Base-by-base conservation (phyloP, 2,113 vertebrate genomes). In the Phaethon lepturus region DNA sequence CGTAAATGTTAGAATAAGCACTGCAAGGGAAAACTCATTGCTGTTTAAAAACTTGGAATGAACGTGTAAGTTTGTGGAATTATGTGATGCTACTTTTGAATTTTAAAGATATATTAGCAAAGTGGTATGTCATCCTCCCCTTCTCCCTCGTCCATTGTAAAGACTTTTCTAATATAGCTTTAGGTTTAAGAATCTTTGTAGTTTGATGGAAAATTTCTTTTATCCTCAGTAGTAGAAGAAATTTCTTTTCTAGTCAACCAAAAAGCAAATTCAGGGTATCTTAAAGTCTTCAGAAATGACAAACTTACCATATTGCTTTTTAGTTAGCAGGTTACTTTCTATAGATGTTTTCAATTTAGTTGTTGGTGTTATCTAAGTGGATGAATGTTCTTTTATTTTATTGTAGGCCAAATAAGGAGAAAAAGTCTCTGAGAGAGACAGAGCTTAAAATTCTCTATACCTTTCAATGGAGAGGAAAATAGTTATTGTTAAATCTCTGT, bases 141-240 rank as follows among this genome's bases (percentile, higher is more conserved):
- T 1, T 9, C 4, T 5, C 18, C 49, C 9, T 1, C 2, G 10
- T 11, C 9, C 25, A 6, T 19, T 59, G 19, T 31, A 24, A 52
- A 75, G 47, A 26, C 24, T 22, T 4, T 63, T 86, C 52, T 85
- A 33, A 52, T 58, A 42, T 0, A 82, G 52, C 17, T 50, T 87
- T 49, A 42, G 11, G 16, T 82, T 83, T 71, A 67, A 72, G 28
- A 66, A 24, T 49, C 10, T 63, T 38, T 40, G 7, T 81, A 60
- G 28, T 55, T 86, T 84, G n/a, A 35, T 66, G 8, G n/a, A 44
- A 71, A 75, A 44, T 8, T n/a, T 45, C 8, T 63, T 86, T 71
- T 67, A 24, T 38, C 59, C 38, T 68, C 44, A 67, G 25, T 47
- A 72, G 22, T 4, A 26, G 53, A 69, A 71, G 25, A 73, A 58